Conservation (phyloP, 2,797 vertebrate species). For the Oryzias sinensis region DNA sequence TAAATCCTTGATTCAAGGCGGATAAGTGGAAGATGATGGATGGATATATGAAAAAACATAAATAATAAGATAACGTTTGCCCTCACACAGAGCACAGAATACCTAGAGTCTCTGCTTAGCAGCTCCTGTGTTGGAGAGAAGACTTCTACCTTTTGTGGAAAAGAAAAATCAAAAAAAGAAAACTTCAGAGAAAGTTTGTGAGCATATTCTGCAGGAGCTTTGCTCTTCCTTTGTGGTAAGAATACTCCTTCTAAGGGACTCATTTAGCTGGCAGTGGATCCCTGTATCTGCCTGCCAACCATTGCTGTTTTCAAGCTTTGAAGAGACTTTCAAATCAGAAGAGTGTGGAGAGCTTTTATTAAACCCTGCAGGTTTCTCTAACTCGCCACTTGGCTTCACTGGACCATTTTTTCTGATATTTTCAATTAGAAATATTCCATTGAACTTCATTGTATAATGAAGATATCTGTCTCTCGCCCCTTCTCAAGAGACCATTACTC, state of each 20-base stretch:
- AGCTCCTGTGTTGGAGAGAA: neutral
- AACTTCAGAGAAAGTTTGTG: slow-evolving; percentile 3
- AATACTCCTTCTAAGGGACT: slow-evolving; percentile 33
- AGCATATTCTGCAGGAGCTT: slow-evolving; percentile 25
- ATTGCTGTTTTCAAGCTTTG: slow-evolving; percentile 18
- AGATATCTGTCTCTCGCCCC: slow-evolving; percentile 29
- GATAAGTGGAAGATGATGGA: no score
- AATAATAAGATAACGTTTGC: slow-evolving; percentile 6
- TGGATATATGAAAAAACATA: no score
- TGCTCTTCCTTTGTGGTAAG: slow-evolving; percentile 21
- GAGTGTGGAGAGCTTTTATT: slow-evolving; percentile 51
- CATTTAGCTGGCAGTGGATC: slow-evolving; percentile 29
- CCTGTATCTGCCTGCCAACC: slow-evolving; percentile 10
- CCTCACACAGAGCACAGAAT: no score
- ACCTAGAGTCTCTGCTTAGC: neutral
- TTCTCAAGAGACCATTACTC: slow-evolving; percentile 38
- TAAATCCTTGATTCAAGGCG: no score
- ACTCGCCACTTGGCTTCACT: slow-evolving; percentile 37
- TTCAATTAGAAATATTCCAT: slow-evolving; percentile 64
- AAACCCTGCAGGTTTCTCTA: slow-evolving; percentile 43
- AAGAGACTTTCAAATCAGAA: slow-evolving; percentile 39
- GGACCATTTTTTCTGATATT: slow-evolving; percentile 38
- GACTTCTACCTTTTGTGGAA: neutral
- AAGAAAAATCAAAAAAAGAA: neutral
- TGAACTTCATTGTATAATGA: slow-evolving; percentile 56